These are phyloP conservation scores for Enteromius trimaculatus DNA, from an alignment of 2,797 vertebrate species.

Conservation along the genomic window DNA sequence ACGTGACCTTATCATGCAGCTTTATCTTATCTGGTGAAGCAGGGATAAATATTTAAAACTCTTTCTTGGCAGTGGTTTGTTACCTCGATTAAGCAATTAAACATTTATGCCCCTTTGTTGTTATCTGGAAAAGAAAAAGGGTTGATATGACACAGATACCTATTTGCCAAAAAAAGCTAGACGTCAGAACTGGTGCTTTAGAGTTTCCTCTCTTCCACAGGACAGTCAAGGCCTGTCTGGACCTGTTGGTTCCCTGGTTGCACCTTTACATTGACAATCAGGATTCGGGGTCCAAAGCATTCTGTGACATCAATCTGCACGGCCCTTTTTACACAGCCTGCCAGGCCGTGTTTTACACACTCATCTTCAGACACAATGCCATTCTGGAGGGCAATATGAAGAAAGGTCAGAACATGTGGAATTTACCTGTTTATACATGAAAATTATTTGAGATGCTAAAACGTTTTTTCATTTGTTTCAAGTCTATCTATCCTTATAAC, in stretches of 20 bases:
- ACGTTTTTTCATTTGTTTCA: not conserved
- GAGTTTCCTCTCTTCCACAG: slow-evolving; percentile 59
- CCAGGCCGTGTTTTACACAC: slow-evolving; percentile 91
- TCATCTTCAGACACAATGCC: slow-evolving; percentile 89
- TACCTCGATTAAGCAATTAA: not conserved
- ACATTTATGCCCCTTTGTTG: not conserved
- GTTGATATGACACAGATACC: not conserved
- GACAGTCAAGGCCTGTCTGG: slow-evolving; percentile 88
- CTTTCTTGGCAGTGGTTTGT: not conserved
- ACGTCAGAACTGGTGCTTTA: not conserved
- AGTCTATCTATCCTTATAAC: not conserved
- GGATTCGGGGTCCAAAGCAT: slow-evolving; percentile 83
- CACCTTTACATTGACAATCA: slow-evolving; percentile 91
- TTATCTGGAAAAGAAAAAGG: not conserved
- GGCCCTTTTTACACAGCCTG: slow-evolving; percentile 91
- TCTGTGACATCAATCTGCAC: slow-evolving; percentile 88
- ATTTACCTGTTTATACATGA: not conserved
- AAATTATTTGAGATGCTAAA: not conserved
- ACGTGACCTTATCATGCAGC: slow-evolving; percentile 69
- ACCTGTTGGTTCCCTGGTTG: slow-evolving; percentile 90
- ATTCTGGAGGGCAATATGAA: slow-evolving; percentile 89
- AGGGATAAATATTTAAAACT: not conserved
- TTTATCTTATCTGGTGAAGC: not conserved
- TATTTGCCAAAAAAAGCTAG: not conserved
- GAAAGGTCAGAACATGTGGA: slow-evolving; percentile 78